Percentiles rank a stretch among this genome's conserved stretches.
These are phyloP conservation scores for Ennomos fuscantarius DNA, from an alignment of 2,888 invertebrate species.

Conservation along the genomic window DNA sequence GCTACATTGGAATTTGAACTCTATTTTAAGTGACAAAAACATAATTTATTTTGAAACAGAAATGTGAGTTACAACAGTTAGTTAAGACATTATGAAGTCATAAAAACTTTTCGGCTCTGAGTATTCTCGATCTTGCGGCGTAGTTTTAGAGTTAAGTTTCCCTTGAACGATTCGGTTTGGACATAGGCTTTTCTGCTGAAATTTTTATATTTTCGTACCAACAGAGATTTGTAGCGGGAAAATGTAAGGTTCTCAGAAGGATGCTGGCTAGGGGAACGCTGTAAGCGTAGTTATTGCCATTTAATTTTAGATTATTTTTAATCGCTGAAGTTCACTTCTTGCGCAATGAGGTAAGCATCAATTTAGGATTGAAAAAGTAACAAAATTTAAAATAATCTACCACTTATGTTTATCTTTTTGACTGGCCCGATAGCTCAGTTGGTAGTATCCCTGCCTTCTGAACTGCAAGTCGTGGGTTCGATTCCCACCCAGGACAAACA, in stretches of 20 bases:
- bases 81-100: constrained; percentile 29
- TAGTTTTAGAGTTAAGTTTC: constrained; percentile 45
- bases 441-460: no score
- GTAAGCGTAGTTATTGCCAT: constrained; percentile 25
- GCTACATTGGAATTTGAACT: constrained; percentile 19
- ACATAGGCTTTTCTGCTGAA: constrained; percentile 60
- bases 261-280: constrained; percentile 19
- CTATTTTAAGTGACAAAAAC: fast-evolving
- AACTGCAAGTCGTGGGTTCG: no score
- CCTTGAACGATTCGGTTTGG: constrained; percentile 24
- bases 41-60: not conserved
- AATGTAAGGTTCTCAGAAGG: constrained; percentile 48
- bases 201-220: constrained; percentile 76
- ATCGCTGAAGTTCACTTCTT: constrained; percentile 13
- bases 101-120: constrained; percentile 44
- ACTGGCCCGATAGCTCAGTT: no score
- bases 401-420: no score
- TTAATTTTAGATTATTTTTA: constrained; percentile 31
- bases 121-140: constrained; percentile 43
- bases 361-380: no score
- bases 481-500: no score
- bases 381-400: no score
- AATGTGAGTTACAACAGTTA: constrained; percentile 2
- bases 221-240: constrained; percentile 70
- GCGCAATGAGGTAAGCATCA: not conserved